phyloP scores from a whole-genome alignment of 2,888 invertebrate species.

The Nasonia oneida region DNA sequence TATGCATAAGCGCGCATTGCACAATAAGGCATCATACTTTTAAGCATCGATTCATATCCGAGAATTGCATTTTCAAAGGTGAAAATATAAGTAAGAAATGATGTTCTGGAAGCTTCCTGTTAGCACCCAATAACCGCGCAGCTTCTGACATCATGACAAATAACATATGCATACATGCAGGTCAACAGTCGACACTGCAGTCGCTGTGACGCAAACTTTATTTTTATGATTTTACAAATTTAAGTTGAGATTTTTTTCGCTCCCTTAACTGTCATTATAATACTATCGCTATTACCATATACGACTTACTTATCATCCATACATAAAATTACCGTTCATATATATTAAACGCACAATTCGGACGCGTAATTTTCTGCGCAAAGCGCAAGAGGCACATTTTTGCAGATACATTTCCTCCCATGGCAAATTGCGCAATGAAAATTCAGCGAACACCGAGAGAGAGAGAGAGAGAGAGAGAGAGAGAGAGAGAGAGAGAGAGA shows the following conservation, averaged over 20 bases:
- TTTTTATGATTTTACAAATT: not conserved
- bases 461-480: too few relatives aligned
- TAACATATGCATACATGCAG: not conserved
- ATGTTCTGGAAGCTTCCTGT: not conserved
- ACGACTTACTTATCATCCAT: too few relatives aligned
- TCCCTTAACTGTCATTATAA: not conserved
- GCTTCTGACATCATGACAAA: not conserved
- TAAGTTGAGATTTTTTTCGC: not conserved
- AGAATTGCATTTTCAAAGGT: not conserved
- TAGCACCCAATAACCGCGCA: too few relatives aligned
- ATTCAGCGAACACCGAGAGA: not conserved
- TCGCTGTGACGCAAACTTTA: not conserved
- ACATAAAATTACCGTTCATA: too few relatives aligned
- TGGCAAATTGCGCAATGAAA: not conserved
- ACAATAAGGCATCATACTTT: not conserved
- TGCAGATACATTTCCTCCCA: slow-evolving; percentile 6
- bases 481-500: not conserved
- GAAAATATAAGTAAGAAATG: not conserved
- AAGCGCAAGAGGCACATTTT: not conserved
- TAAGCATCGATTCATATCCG: not conserved
- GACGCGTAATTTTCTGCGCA: not conserved
- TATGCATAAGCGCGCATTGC: not conserved
- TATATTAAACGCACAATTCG: too few relatives aligned
- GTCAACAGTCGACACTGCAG: not conserved
- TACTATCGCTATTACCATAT: too few relatives aligned